Conservation (phyloP, 2,113 vertebrate species). For the Pelobates fuscus region DNA sequence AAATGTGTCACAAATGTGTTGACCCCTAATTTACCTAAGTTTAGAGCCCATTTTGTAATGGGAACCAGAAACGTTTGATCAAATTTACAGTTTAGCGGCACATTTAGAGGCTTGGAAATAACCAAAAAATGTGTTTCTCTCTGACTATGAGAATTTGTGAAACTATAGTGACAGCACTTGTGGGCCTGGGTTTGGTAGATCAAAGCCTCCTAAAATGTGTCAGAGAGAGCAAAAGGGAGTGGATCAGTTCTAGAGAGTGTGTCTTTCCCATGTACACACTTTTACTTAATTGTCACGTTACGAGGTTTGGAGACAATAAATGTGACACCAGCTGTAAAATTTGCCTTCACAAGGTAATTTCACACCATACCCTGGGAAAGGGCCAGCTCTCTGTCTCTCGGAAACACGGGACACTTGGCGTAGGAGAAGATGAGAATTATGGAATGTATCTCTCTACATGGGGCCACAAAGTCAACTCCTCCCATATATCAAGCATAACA, state of each 20-base stretch:
- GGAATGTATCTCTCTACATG: too few relatives aligned
- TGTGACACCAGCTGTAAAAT: constrained; percentile 11
- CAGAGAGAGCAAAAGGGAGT: background rate
- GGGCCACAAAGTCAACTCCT: too few relatives aligned
- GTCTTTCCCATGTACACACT: constrained; percentile 40
- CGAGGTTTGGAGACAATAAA: background rate
- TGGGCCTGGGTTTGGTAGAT: background rate
- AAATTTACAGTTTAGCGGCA: too few relatives aligned
- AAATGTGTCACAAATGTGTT: too few relatives aligned
- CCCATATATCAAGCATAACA: too few relatives aligned
- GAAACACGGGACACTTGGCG: background rate
- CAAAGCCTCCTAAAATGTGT: background rate
- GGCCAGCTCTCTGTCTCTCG: background rate
- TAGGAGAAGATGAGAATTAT: too few relatives aligned
- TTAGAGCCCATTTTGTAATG: too few relatives aligned
- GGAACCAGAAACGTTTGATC: too few relatives aligned
- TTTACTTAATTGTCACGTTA: background rate
- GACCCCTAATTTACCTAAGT: too few relatives aligned
- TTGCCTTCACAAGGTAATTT: constrained; percentile 1
- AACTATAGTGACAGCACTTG: background rate
- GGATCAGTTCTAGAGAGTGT: constrained; percentile 13
- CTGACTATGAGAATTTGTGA: background rate
- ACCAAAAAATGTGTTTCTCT: too few relatives aligned
- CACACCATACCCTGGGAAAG: constrained; percentile 8
- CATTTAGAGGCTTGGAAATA: too few relatives aligned